phyloP scores from a whole-genome alignment of 2,797 vertebrate genomes.

The Chloroceryle inda region DNA sequence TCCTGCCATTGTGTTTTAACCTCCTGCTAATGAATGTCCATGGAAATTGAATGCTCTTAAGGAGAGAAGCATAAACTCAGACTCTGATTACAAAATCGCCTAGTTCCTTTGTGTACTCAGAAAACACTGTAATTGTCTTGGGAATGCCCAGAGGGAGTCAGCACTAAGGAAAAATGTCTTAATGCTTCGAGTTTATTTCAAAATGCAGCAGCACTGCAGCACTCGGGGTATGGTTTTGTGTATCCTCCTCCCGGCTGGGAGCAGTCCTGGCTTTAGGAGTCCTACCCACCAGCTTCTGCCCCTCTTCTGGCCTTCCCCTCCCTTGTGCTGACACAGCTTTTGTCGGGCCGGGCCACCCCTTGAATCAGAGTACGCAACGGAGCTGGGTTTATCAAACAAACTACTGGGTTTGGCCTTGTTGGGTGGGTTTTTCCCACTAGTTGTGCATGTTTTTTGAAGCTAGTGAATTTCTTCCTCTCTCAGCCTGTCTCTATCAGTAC shows the following conservation, averaged over 20 bases:
- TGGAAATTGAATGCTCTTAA: slow-evolving; percentile 43
- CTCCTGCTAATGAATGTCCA: slow-evolving; percentile 59
- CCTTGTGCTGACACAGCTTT: background rate
- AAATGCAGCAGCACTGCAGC: background rate
- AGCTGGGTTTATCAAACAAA: background rate
- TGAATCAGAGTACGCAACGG: background rate
- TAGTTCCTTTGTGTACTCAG: slow-evolving; percentile 54
- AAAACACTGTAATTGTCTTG: slow-evolving; percentile 61
- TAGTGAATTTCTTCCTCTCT: background rate
- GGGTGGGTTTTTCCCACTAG: background rate
- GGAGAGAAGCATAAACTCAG: slow-evolving; percentile 54
- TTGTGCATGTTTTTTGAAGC: background rate
- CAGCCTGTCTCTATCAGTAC: background rate
- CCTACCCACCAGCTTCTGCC: background rate
- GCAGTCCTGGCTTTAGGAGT: background rate
- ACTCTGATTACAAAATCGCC: slow-evolving; percentile 63
- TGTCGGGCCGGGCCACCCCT: background rate
- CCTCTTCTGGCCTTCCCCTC: background rate
- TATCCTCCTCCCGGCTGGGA: background rate
- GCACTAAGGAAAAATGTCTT: slow-evolving; percentile 41
- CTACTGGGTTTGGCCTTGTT: background rate
- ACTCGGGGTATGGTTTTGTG: background rate
- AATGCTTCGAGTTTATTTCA: slow-evolving; percentile 52
- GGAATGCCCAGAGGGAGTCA: slow-evolving; percentile 65
- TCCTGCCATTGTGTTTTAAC: slow-evolving; percentile 33